Evolutionary conservation across 2,797 vertebrate species (phyloP).

Genomic region (Champsocephalus gunnari): DNA sequence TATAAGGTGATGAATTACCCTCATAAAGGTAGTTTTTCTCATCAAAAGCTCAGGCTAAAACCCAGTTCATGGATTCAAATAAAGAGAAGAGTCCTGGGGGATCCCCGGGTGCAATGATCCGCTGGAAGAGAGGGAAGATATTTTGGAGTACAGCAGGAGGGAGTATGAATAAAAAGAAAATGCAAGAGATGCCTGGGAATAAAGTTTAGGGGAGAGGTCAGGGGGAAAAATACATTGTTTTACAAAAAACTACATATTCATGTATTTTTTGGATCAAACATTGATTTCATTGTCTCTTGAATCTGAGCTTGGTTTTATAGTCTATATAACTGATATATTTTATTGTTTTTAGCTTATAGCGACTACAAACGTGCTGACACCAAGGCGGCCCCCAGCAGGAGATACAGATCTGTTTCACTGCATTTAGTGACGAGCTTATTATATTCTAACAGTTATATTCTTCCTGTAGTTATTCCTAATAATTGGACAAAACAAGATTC

Average conservation of each 20-base stretch:
- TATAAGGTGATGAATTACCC: slow-evolving; percentile 99
- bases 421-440: background rate
- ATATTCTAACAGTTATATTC: background rate
- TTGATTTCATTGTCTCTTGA: background rate
- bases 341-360: background rate
- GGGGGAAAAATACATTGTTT: background rate
- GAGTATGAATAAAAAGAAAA: slow-evolving; percentile 18
- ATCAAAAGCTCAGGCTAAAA: slow-evolving; percentile 82
- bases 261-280: background rate
- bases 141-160: slow-evolving; percentile 9
- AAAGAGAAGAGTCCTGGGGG: slow-evolving; percentile 83
- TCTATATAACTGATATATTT: background rate
- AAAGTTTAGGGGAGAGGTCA: background rate
- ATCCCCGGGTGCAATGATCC: slow-evolving; percentile 63
- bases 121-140: slow-evolving; percentile 74
- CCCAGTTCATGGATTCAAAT: slow-evolving; percentile 76
- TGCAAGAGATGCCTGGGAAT: background rate
- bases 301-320: background rate
- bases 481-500: background rate
- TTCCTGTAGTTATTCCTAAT: background rate
- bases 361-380: background rate
- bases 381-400: background rate
- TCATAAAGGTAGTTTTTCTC: slow-evolving; percentile 88
- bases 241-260: background rate
- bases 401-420: background rate